These are phyloP conservation scores for Pomatorhinus ruficollis DNA, from an alignment of 2,113 vertebrate genomes.

Conservation along the genomic window DNA sequence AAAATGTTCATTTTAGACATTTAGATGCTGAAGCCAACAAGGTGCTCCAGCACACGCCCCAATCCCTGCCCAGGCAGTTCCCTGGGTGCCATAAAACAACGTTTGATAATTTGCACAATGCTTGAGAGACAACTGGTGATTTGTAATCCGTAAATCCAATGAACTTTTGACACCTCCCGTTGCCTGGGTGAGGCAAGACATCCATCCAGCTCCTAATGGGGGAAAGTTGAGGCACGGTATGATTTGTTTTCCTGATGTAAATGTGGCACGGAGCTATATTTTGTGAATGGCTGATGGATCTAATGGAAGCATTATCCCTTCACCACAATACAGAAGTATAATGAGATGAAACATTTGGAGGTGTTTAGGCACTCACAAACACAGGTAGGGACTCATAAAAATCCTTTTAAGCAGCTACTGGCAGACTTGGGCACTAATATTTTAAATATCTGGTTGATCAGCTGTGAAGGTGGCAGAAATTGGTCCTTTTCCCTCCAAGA, in stretches of 20 bases:
- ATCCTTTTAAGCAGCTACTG: not conserved
- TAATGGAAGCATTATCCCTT: not conserved
- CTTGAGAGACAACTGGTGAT: constrained; percentile 55
- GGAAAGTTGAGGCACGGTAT: constrained; percentile 34
- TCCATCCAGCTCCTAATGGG: constrained; percentile 48
- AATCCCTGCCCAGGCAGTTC: constrained; percentile 26
- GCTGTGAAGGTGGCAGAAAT: not conserved
- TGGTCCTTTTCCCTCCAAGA: not conserved
- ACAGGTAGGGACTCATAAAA: not conserved
- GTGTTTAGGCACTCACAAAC: not conserved
- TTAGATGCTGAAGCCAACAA: constrained; percentile 41
- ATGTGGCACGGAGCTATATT: constrained; percentile 30
- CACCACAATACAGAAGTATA: not conserved
- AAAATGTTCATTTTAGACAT: not conserved
- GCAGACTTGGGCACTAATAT: not conserved
- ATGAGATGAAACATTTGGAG: not conserved
- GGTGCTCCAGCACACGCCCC: constrained; percentile 29
- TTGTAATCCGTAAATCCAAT: constrained; percentile 65
- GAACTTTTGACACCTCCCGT: constrained; percentile 57
- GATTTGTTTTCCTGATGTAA: constrained; percentile 63
- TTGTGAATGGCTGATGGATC: constrained; percentile 52
- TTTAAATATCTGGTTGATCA: not conserved
- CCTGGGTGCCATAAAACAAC: constrained; percentile 15
- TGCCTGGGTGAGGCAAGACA: constrained; percentile 65
- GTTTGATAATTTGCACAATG: constrained; percentile 45